Conservation (phyloP, 2,888 invertebrate species). For the Ormyrus labotus region DNA sequence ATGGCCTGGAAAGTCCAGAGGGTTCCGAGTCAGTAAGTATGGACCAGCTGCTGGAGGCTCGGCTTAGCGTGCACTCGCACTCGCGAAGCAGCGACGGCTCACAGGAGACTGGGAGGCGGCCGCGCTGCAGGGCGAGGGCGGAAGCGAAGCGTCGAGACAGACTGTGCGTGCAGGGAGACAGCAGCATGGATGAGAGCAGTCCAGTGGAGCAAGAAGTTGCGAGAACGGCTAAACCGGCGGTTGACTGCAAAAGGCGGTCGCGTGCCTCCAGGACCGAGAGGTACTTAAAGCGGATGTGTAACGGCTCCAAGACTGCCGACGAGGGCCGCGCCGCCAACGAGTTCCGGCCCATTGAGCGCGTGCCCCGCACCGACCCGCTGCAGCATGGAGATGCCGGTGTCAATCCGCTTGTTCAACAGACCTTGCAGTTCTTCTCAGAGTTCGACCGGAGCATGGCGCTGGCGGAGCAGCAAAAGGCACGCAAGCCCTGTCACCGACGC, state of each 20-base stretch:
- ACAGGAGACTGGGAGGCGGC: slow-evolving; percentile 11
- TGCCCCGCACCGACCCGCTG: background rate
- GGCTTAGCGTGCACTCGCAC: background rate
- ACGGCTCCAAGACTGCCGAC: background rate
- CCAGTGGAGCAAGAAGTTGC: slow-evolving; percentile 29
- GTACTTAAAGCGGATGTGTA: slow-evolving; percentile 79
- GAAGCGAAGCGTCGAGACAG: slow-evolving; percentile 82
- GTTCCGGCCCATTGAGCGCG: slow-evolving; percentile 27
- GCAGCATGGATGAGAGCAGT: slow-evolving; percentile 82
- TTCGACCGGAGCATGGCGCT: slow-evolving; percentile 50
- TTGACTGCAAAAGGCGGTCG: slow-evolving; percentile 77
- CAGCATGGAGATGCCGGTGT: slow-evolving; percentile 39
- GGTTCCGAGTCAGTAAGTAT: background rate
- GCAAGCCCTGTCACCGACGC: slow-evolving; percentile 23
- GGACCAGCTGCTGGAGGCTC: background rate
- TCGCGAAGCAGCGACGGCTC: slow-evolving; percentile 49
- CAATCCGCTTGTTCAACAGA: slow-evolving; percentile 57
- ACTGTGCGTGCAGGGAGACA: slow-evolving; percentile 77
- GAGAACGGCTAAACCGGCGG: background rate
- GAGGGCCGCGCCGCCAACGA: background rate
- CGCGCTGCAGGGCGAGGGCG: slow-evolving; percentile 78
- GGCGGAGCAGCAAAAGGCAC: slow-evolving; percentile 21
- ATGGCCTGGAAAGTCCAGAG: background rate
- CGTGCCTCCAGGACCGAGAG: slow-evolving; percentile 88
- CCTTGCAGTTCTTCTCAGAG: slow-evolving; percentile 60